phyloP scores from a whole-genome alignment of 2,888 invertebrate genomes.

The Morinoia aosen region DNA sequence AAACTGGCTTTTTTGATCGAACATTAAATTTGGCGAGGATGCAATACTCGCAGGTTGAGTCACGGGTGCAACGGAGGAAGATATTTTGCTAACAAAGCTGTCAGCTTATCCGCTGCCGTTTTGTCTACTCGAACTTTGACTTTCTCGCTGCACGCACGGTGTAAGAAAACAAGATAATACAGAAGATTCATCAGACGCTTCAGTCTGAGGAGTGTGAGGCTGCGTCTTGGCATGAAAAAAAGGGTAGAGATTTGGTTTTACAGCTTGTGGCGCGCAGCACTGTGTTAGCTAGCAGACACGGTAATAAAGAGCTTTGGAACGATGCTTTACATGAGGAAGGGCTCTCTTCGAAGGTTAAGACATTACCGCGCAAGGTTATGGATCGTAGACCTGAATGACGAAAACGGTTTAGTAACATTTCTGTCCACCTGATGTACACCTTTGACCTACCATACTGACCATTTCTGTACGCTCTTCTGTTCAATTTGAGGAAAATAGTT shows the following conservation, averaged over 20 bases:
- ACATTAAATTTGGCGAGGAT: background rate
- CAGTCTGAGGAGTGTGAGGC: background rate
- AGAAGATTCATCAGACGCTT: background rate
- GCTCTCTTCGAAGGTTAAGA: slow-evolving; percentile 21
- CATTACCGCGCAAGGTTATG: background rate
- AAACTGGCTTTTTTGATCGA: background rate
- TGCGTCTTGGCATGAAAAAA: background rate
- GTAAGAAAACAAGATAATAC: background rate
- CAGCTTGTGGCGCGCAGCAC: background rate
- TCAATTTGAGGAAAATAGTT: too few species aligned
- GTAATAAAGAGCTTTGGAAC: background rate
- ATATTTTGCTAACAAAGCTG: background rate
- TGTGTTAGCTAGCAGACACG: background rate
- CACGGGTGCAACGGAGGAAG: background rate
- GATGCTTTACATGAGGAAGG: slow-evolving; percentile 19
- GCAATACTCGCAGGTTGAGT: background rate
- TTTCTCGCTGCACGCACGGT: background rate
- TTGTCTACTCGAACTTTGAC: background rate
- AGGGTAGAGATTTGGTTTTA: background rate
- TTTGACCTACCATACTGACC: background rate
- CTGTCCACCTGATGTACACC: background rate
- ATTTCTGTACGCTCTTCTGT: background rate
- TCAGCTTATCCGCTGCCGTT: background rate
- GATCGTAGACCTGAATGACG: background rate
- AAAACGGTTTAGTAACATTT: background rate